These are phyloP conservation scores for Propithecus perrieri DNA, from an alignment of 2,797 vertebrate species.

Conservation along the genomic window DNA sequence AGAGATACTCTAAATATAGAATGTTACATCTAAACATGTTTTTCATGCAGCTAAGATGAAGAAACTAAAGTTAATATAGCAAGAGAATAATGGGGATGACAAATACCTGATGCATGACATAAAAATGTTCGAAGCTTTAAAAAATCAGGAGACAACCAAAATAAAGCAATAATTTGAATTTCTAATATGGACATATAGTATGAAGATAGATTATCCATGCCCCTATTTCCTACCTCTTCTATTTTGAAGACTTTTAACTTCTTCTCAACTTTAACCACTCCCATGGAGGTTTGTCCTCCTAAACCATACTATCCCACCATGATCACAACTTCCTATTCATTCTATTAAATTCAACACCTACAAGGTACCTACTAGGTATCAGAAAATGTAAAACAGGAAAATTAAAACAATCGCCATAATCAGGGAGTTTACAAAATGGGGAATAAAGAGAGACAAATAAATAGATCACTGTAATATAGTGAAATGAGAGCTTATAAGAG, in stretches of 20 bases:
- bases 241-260: background rate
- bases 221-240: background rate
- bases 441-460: background rate
- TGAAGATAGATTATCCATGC: background rate
- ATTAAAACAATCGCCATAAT: background rate
- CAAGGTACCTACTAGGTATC: background rate
- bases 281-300: background rate
- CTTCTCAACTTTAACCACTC: background rate
- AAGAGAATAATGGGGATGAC: background rate
- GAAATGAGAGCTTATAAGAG: background rate
- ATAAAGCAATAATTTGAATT: background rate
- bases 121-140: background rate
- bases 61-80: background rate
- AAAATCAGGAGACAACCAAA: background rate
- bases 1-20: slow-evolving; percentile 6
- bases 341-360: background rate
- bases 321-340: background rate
- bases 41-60: background rate
- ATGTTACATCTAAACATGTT: background rate
- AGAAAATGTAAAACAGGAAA: background rate
- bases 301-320: background rate
- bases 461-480: background rate
- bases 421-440: background rate
- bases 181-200: background rate
- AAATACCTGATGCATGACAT: background rate